phyloP scores from a whole-genome alignment of 1,140 invertebrate genomes.

The Hypothenemus hampei region DNA sequence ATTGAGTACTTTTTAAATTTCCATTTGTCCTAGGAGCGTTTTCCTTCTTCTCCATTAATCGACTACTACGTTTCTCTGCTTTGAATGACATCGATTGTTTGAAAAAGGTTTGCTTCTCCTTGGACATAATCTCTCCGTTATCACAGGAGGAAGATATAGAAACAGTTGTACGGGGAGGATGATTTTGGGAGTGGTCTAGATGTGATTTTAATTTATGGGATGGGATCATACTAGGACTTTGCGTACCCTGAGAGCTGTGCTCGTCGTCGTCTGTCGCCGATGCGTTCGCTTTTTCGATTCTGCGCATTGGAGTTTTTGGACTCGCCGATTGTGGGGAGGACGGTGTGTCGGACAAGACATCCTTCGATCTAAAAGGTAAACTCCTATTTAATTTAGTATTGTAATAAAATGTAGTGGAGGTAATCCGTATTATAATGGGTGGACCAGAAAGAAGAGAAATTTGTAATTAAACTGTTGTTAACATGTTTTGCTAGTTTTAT shows the following conservation, averaged over 20 bases:
- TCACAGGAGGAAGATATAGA: constrained; percentile 56
- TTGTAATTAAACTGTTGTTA: too few species aligned
- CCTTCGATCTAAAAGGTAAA: constrained; percentile 27
- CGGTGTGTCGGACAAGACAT: constrained; percentile 11
- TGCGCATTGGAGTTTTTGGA: constrained; percentile 23
- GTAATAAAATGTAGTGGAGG: too few species aligned
- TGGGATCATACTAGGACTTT: constrained; percentile 28
- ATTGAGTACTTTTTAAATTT: neutral
- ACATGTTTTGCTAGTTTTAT: too few species aligned
- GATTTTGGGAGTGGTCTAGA: constrained; percentile 13
- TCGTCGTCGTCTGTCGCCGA: constrained; percentile 33
- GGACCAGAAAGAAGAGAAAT: too few species aligned
- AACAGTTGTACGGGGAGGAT: constrained; percentile 13
- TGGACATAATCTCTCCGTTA: constrained; percentile 69
- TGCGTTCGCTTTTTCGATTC: constrained; percentile 27
- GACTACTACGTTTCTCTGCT: constrained; percentile 46
- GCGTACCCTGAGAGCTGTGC: constrained; percentile 44
- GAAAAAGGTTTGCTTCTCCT: constrained; percentile 83
- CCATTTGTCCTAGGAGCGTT: constrained; percentile 9
- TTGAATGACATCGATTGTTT: constrained; percentile 70
- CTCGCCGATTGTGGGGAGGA: constrained; percentile 25
- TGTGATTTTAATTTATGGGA: constrained; percentile 22
- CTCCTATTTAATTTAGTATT: too few species aligned
- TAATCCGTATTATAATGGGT: too few species aligned
- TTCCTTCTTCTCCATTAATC: constrained; percentile 14